Base-by-base conservation (phyloP, 2,888 invertebrate species). In the Adelognathus sp. region DNA sequence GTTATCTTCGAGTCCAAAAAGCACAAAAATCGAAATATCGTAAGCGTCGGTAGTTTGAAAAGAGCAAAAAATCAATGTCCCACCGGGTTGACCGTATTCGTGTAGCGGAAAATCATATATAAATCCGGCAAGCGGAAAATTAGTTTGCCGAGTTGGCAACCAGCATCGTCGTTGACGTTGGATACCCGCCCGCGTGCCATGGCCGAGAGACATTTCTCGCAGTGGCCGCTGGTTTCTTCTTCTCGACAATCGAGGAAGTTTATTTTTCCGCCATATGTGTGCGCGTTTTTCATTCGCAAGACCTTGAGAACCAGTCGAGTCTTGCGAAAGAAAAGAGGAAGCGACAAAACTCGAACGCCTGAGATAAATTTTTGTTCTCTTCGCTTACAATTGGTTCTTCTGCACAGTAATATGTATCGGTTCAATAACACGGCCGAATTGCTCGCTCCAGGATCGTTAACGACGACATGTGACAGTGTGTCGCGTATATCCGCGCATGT, bases 71-170 rank as follows among this genome's bases (percentile, higher is more conserved):
- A 81, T 78, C 77, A 72, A 81, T 78, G 67, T 67, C 54, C 33
- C 54, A n/a, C n/a, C 11, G 54, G 71, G 71, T 71, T 82, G 79
- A 66, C 67, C 60, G 66, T 79, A 80, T 76, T 79, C 75, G 81
- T 31, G 72, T 56, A 74, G 74, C 81, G 79, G 76, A 81, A 75
- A 78, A 78, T 78, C 58, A 70, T 74, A n/a, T n/a, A 76, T 75
- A 80, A 80, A 56, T 58, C 76, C 67, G 33, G 80, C 80, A 81
- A 71, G 83, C 82, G 81, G 82, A 84, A 85, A 85, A 85, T 84
- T 84, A 85, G 82, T 77, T 78, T 73, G 71, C 76, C 69, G 73
- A 78, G 79, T 83, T 83, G 81, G 80, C 81, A 73, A 72, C 50
- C 69, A 76, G 54, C 67, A n/a, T 71, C 69, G 58, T 76, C 81